Evolutionary conservation across 37 sponge, comb jelly and placozoan genomes (phyloP), one percentile per base, ranked within the genome.

Genomic region (Hormiphora californensis): DNA sequence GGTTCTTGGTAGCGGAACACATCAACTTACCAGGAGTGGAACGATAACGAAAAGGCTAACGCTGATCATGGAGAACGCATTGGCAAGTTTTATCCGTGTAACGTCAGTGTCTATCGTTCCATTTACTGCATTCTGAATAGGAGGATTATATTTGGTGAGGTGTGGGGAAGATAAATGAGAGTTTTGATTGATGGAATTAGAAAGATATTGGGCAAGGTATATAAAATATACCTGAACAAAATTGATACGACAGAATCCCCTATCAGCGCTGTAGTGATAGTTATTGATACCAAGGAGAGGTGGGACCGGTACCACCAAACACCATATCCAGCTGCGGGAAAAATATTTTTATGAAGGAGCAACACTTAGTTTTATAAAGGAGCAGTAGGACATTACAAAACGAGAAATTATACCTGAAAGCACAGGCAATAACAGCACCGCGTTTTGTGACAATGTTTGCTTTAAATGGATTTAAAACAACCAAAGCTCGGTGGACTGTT

Each of bases 211-310:
- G n/a, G n/a, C n/a, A n/a, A n/a, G n/a, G n/a, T n/a, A n/a, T n/a
- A n/a, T n/a, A n/a, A n/a, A n/a, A n/a, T n/a, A n/a, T 19, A 73
- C 81, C 27, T 33, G 39, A 22, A 73, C 27, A 43, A 43, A 73
- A 28, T 27, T 28, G 35, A 73, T 33, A 23, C 81, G 12, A 46
- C 81, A 73, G 81, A 73, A 73, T 1, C 81, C 81, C 46, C 81
- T 37, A 3, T 73, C 81, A 12, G 81, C 36, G 22, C 38, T 73
- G 44, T 73, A 73, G 46, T 73, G 46, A 46, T 73, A 73, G 81
- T 73, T 73, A 41, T 46, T 73, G 41, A 73, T 40, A n/a, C 81
- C 81, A 9, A 73, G 9, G n/a, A 73, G 81, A 21, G 81, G 81
- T 4, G 81, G 81, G 15, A 73, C 43, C 4, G 81, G 81, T 0